Percentiles rank a stretch among this genome's conserved stretches.
phyloP scores from a whole-genome alignment of 2,797 vertebrate genomes.

The Manis pentadactyla region DNA sequence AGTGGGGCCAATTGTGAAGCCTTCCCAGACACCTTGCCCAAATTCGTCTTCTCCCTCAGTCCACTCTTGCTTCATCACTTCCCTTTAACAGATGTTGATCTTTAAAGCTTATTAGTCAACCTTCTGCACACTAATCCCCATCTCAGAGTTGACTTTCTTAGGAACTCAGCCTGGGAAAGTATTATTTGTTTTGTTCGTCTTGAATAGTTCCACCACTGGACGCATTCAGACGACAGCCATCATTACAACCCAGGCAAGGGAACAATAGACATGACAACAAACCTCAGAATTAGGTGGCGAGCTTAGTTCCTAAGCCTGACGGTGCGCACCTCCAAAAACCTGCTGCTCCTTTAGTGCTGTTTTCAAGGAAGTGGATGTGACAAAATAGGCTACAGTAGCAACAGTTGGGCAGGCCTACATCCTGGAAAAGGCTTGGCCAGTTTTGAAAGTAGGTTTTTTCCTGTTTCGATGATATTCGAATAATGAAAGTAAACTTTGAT shows the following conservation, averaged over 20 bases:
- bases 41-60: not conserved
- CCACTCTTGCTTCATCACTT: not conserved
- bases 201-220: not conserved
- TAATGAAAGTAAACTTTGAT: slow-evolving; percentile 1
- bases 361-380: not conserved
- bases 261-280: not conserved
- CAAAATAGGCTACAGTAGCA: not conserved
- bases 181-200: not conserved
- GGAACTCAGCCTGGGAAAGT: not conserved
- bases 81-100: not conserved
- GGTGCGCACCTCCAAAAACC: not conserved
- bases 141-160: not conserved
- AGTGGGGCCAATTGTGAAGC: not conserved
- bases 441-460: not conserved
- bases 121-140: not conserved
- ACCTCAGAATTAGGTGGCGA: not conserved
- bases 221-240: not conserved
- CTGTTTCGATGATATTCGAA: not conserved
- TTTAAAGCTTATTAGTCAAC: not conserved
- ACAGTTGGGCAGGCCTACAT: not conserved
- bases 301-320: not conserved
- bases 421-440: not conserved
- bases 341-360: not conserved
- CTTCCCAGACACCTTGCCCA: not conserved
- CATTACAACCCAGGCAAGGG: not conserved